Conservation (phyloP, 2,113 vertebrate genomes). For the Dicaeum eximium region DNA sequence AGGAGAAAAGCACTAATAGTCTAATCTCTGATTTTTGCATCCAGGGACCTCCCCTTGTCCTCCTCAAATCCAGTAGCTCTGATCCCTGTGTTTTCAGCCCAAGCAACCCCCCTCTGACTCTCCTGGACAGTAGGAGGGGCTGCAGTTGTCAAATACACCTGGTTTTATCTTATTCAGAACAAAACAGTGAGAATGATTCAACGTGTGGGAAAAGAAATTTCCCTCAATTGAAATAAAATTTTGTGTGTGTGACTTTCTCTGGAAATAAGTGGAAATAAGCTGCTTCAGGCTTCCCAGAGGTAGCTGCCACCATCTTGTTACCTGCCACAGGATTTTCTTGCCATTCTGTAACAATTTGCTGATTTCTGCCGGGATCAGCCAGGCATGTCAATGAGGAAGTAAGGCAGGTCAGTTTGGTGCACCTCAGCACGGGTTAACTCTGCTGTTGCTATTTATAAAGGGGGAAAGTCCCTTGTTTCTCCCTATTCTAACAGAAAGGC, state of each 20-base stretch:
- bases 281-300: background rate
- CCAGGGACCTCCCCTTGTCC: background rate
- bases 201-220: background rate
- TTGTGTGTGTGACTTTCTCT: background rate
- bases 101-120: background rate
- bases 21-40: background rate
- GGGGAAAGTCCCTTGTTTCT: background rate
- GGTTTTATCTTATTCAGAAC: background rate
- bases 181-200: background rate
- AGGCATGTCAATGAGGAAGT: background rate
- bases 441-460: slow-evolving; percentile 31
- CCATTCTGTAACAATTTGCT: background rate
- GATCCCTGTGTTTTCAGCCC: background rate
- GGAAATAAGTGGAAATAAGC: background rate
- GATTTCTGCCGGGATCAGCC: background rate
- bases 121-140: background rate
- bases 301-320: background rate
- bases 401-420: background rate
- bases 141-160: background rate
- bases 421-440: background rate
- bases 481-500: background rate
- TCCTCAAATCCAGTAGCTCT: background rate
- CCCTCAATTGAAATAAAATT: background rate
- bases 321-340: background rate
- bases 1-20: background rate